Base-by-base conservation (phyloP, 2,797 vertebrate species). In the Spea hammondii region DNA sequence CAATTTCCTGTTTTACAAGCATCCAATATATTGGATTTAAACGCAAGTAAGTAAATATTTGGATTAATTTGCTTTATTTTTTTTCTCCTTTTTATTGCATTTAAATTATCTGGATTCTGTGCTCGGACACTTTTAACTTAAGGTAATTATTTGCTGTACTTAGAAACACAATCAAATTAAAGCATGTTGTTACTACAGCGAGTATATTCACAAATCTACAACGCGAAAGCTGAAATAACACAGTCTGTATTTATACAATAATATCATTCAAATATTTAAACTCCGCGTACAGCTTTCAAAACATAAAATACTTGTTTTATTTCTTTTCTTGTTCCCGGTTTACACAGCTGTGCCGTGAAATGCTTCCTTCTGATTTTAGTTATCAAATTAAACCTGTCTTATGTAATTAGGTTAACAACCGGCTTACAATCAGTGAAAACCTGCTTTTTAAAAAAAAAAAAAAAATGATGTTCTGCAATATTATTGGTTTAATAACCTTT, bases 261-360 rank as follows among this genome's bases (percentile, higher is more conserved):
- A 78, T 77, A 82, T 82, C 55, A 82, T 82, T 82, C 80, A 82
- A 68, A 82, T 82, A 82, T 82, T 72, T 82, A 59, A 79, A 79
- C 77, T 59, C 70, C 11, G 14, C 32, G 64, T 77, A 62, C 79
- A 82, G 75, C 79, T 82, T 65, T 82, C 75, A 68, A 82, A 82
- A 82, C 80, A 82, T 49, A 69, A 78, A 74, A 82, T 82, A 77
- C 65, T 77, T 77, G 75, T 72, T 69, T 73, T 82, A 69, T 78
- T 74, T 82, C 70, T 82, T 78, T 64, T 82, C 65, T 77, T 73
- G 60, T 53, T 45, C 46, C 75, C 51, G 8, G 80, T 82, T 82
- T 77, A 82, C 75, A 82, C 80, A 82, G 80, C 80, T 82, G 80
- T 57, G 45, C 65, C 6, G 47, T 45, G 49, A 74, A 82, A 60